These are phyloP conservation scores for Ganaspis sp. DNA, from an alignment of 1,140 invertebrate species.

Conservation along the genomic window DNA sequence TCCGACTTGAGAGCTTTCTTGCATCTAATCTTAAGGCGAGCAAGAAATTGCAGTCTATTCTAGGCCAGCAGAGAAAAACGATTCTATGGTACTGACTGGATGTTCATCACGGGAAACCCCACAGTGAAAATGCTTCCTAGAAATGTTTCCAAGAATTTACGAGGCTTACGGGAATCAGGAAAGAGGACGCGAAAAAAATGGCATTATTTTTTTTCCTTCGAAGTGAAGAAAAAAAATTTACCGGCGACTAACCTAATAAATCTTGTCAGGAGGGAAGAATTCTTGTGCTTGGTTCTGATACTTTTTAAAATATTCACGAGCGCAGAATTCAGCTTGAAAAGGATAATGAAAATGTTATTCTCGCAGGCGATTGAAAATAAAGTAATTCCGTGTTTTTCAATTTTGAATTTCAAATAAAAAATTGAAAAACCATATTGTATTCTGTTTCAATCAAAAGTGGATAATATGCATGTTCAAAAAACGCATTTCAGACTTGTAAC, in stretches of 20 bases:
- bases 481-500: too few relatives aligned
- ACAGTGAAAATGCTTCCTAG: slow-evolving; percentile 18
- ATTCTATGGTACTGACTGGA: slow-evolving; percentile 10
- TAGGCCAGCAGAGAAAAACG: slow-evolving; percentile 7
- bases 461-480: too few relatives aligned
- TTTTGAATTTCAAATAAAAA: background rate
- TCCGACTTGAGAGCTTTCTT: slow-evolving; percentile 44
- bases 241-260: background rate
- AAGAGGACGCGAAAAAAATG: slow-evolving; percentile 31
- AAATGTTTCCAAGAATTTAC: slow-evolving; percentile 29
- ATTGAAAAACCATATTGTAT: too few relatives aligned
- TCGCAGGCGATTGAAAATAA: too few relatives aligned
- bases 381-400: too few relatives aligned
- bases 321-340: background rate
- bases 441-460: too few relatives aligned
- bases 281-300: background rate
- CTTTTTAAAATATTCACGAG: slow-evolving; percentile 10
- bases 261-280: background rate
- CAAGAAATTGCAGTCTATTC: slow-evolving; percentile 32
- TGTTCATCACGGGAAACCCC: slow-evolving; percentile 23
- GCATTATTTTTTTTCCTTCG: background rate
- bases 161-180: slow-evolving; percentile 15
- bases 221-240: background rate
- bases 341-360: background rate
- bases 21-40: slow-evolving; percentile 39